Base-by-base conservation (phyloP, 2,888 invertebrate genomes). In the Drosophila neonasuta region DNA sequence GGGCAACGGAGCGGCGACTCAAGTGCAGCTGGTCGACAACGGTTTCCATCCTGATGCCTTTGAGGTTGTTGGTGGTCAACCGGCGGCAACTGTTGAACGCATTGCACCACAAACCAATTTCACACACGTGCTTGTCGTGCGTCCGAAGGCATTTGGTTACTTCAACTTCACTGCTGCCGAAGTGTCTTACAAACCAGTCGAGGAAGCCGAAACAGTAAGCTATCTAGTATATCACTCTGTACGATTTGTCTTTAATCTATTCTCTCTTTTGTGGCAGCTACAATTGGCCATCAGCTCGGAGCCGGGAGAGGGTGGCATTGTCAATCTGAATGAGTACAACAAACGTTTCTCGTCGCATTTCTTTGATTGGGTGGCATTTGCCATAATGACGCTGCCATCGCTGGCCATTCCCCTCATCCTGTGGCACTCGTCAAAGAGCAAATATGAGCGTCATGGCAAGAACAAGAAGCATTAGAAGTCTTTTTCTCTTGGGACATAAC, bases 111-210 rank as follows among this genome's bases (percentile, higher is more conserved):
- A 96, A 86, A 95, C 96, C 11, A 99, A 99, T 91, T 96, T 97
- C 2, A 95, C 97, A 1, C 99, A 99, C 90, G 96, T 97, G 4
- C 96, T 98, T 17, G 96, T 99, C 7, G 95, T 99, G 10, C 93
- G 96, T 71, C 99, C 99, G 4, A 95, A 95, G 86, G 95, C 95
- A 88, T 96, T 93, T 88, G 99, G 99, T 32, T 97, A 97, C 90
- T 99, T 97, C 92, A 99, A 99, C 91, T 99, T 99, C 91, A 96
- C 98, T 2, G 95, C 98, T 55, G 99, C 99, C 70, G 96, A 97
- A 91, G 93, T 98, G 60, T 94, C 95, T 46, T 99, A 99, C 92
- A 95, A 94, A 86, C 93, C 95, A 48, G 94, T 95, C 69, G 98
- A 98, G 91, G 97, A 97, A 88, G 93, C 95, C 39, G 92, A 94